These are phyloP conservation scores for Brassicogethes aeneus DNA, from an alignment of 2,888 invertebrate species.

Conservation along the genomic window DNA sequence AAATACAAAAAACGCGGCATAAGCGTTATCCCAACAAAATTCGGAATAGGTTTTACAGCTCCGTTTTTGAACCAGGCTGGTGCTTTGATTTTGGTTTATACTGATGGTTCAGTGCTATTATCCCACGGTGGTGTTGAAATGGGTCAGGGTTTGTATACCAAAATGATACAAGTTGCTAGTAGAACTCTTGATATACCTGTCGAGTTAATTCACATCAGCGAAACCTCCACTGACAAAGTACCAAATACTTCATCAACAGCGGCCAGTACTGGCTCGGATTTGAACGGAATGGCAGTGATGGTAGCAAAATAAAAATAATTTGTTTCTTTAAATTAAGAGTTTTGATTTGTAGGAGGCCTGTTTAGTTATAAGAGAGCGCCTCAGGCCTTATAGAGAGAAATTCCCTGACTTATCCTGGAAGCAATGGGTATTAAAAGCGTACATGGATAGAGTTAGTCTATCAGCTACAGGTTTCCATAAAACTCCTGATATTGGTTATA, in stretches of 20 bases:
- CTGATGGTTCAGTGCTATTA: slow-evolving; percentile 83
- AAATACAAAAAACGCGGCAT: slow-evolving; percentile 84
- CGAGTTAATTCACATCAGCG: slow-evolving; percentile 68
- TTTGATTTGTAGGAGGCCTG: slow-evolving; percentile 55
- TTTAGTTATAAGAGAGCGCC: slow-evolving; percentile 57
- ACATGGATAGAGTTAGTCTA: slow-evolving; percentile 65
- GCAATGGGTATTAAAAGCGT: slow-evolving; percentile 71
- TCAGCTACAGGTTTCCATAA: slow-evolving; percentile 78
- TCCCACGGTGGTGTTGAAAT: slow-evolving; percentile 94
- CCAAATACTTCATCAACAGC: slow-evolving; percentile 88
- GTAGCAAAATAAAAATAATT: no score
- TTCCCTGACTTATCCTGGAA: slow-evolving; percentile 78
- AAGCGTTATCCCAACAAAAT: slow-evolving; percentile 72
- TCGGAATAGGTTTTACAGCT: slow-evolving; percentile 73
- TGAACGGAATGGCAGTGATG: slow-evolving; percentile 86
- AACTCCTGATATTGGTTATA: slow-evolving; percentile 64
- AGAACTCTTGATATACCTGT: slow-evolving; percentile 58
- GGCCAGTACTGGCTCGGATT: slow-evolving; percentile 79
- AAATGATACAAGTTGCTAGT: no score
- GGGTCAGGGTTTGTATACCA: slow-evolving; percentile 97
- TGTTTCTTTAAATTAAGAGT: no score
- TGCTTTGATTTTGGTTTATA: no score
- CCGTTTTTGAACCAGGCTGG: slow-evolving; percentile 76
- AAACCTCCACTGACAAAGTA: slow-evolving; percentile 83
- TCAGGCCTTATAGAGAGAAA: slow-evolving; percentile 64